Evolutionary conservation across 30 jellyfish, hydroid and myxozoan genomes (phyloP), one percentile per base, ranked within the genome.

Genomic region (Aurelia aurita): DNA sequence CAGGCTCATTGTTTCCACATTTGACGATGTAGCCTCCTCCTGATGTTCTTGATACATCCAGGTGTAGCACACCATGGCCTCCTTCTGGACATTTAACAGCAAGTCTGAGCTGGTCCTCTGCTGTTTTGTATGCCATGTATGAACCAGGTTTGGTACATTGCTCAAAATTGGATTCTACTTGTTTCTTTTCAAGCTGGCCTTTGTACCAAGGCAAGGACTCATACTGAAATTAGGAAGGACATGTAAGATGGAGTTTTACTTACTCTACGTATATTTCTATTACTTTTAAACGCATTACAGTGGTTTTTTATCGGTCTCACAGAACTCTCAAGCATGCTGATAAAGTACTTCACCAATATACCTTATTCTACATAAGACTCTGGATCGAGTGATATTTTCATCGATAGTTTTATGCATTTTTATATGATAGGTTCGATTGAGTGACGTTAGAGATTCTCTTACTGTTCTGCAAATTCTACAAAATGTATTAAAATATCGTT

Each of bases 11-110:
- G 82, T 87, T 61, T 10, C 97, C 97, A 62, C 76, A 84, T 35
- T 77, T 78, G n/a, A 83, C 96, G 46, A 62, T 31, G 71, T 31
- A 91, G 23, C 77, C 85, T 15, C 97, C 97, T 3, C 31, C 72
- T 10, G 96, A 53, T 15, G 96, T 68, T 58, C 82, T 72, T 6
- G 47, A 46, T 49, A 91, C 28, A 5, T 57, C 84, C 21, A 91
- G 74, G 54, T 91, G 94, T 19, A 68, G 95, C 20, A 80, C 86
- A 39, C 82, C 46, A 15, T 83, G 92, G 55, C 79, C 88, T 4
- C 88, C 97, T 5, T 72, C 89, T 29, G 92, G 80, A 15, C 96
- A 69, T 72, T 85, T 85, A 18, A 91, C 85, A 26, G 91, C 97
- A 15, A 91, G 67, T 23, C 64, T 72, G 29, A 81, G 90, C 34